These are phyloP conservation scores for Tachina lurida DNA, from an alignment of 2,888 invertebrate genomes.

Conservation along the genomic window DNA sequence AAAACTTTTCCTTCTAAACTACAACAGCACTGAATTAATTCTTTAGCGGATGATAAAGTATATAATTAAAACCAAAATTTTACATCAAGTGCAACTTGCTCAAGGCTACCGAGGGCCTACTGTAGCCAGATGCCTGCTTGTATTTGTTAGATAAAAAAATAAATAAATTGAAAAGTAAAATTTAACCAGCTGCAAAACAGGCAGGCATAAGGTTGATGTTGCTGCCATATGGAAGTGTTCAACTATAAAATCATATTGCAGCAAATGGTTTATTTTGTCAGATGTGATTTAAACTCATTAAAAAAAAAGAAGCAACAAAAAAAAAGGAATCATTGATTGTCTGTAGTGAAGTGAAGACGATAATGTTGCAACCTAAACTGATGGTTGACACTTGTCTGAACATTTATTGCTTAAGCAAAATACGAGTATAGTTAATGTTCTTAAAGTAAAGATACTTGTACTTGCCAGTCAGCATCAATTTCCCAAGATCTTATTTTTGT, in stretches of 20 bases:
- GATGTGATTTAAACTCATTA: neutral
- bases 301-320: neutral
- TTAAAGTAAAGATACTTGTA: conserved; percentile 8
- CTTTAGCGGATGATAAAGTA: too few species aligned
- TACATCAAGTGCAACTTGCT: too few species aligned
- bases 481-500: neutral
- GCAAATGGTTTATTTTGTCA: conserved; percentile 6
- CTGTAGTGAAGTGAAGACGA: neutral
- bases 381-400: neutral
- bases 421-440: neutral
- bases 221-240: neutral
- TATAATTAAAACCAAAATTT: too few species aligned
- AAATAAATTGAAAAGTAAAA: neutral
- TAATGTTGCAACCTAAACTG: conserved; percentile 1
- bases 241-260: neutral
- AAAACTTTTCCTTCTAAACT: too few species aligned
- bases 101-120: too few species aligned
- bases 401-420: neutral
- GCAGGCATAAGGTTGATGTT: neutral
- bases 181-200: conserved; percentile 1
- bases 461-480: conserved; percentile 5
- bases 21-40: too few species aligned
- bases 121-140: too few species aligned
- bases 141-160: neutral
- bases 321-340: neutral